Conservation (phyloP, 2,113 vertebrate genomes). For the Astatoreochromis straeleni region DNA sequence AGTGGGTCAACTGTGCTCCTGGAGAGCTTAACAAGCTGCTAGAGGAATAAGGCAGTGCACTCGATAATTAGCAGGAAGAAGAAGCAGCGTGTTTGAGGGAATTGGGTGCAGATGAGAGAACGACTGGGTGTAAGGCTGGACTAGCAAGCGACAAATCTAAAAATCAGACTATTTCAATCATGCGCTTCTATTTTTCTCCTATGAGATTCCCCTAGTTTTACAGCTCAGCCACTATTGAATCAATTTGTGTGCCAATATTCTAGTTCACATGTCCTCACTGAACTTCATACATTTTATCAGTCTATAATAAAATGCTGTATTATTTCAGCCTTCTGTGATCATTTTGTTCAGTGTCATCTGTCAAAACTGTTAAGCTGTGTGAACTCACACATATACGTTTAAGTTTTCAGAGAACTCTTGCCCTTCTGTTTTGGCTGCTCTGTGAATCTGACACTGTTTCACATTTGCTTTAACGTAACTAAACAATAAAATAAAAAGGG, state of each 20-base stretch:
- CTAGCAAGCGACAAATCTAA: neutral
- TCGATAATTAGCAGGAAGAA: constrained; percentile 64
- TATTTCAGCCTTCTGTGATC: neutral
- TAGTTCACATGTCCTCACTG: neutral
- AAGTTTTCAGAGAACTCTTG: neutral
- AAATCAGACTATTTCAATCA: neutral
- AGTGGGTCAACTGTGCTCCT: constrained; percentile 73
- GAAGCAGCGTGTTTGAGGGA: constrained; percentile 18
- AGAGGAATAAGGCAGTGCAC: constrained; percentile 59
- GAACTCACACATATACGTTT: neutral
- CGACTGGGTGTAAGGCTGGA: constrained; percentile 33
- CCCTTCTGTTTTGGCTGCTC: neutral
- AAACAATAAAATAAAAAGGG: neutral
- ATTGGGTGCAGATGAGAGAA: constrained; percentile 18
- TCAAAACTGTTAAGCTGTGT: neutral
- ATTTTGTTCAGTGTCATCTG: neutral
- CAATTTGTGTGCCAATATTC: neutral
- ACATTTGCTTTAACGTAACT: constrained; percentile 11
- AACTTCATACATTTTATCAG: neutral
- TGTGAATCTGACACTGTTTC: neutral
- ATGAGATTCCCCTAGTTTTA: neutral
- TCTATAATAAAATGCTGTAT: neutral
- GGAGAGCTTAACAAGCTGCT: constrained; percentile 65
- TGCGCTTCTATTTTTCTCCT: neutral
- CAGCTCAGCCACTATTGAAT: neutral